A percentile compares a stretch with the other conserved stretches of the same genome.
Conservation (phyloP, 2,888 invertebrate species). For the Stictocephala bisonia region DNA sequence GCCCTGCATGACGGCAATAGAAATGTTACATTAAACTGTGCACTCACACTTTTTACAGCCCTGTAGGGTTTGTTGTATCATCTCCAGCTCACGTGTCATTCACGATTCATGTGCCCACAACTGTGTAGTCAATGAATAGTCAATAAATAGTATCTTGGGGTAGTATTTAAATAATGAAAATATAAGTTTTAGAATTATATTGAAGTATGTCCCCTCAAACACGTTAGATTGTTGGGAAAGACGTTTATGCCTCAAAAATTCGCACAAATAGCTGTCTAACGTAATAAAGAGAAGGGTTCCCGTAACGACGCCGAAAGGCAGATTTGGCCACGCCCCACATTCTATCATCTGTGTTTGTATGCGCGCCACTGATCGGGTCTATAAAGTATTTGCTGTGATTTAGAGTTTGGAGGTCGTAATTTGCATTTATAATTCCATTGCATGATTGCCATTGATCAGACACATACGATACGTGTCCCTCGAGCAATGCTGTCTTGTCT, state of each 20-base stretch:
- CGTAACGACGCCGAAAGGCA: not conserved
- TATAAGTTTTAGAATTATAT: too few relatives aligned
- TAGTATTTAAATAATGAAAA: too few relatives aligned
- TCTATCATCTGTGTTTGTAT: constrained; percentile 16
- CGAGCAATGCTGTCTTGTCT: constrained; percentile 6
- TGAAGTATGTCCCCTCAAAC: too few relatives aligned
- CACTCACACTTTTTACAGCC: too few relatives aligned
- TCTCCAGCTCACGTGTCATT: too few relatives aligned
- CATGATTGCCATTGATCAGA: constrained; percentile 5
- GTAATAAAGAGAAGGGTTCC: not conserved
- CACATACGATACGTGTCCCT: constrained; percentile 2
- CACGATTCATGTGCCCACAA: too few relatives aligned
- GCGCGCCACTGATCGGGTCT: constrained; percentile 7
- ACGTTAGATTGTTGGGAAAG: not conserved
- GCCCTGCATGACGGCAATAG: too few relatives aligned
- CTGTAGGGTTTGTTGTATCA: too few relatives aligned
- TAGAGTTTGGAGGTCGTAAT: not conserved
- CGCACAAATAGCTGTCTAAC: constrained; percentile 7
- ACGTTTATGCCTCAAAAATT: not conserved
- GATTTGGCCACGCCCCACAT: constrained; percentile 28
- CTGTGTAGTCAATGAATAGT: too few relatives aligned
- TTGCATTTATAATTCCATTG: constrained; percentile 13
- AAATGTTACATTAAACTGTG: too few relatives aligned
- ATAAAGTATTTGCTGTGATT: constrained; percentile 30
- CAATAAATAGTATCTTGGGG: too few relatives aligned